Percentiles rank a stretch among this genome's conserved stretches.
Conservation (phyloP, 2,797 vertebrate species). For the Melanotaenia maccullochi region DNA sequence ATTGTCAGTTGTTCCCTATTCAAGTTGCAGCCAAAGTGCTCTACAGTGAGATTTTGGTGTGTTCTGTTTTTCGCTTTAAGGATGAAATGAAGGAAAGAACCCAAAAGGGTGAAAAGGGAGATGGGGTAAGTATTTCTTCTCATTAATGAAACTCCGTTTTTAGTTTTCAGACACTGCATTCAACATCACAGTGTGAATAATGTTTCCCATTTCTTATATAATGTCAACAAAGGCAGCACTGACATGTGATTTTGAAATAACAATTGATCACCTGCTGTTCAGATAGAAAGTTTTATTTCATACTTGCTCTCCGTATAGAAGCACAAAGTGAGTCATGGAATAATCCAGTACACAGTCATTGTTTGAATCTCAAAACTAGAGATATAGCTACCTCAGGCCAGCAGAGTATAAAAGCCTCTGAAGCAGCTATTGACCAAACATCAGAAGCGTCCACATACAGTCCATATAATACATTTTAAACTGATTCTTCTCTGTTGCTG, state of each 20-base stretch:
- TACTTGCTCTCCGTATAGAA: slow-evolving; percentile 23
- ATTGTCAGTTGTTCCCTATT: slow-evolving; percentile 15
- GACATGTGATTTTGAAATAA: slow-evolving; percentile 49
- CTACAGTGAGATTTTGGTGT: slow-evolving; percentile 31
- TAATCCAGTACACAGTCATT: slow-evolving; percentile 32
- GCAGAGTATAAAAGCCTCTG: slow-evolving; percentile 38
- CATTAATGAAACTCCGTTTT: slow-evolving; percentile 21
- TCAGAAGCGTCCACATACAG: slow-evolving; percentile 25
- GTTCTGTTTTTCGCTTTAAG: slow-evolving; percentile 62
- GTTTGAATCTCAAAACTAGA: slow-evolving; percentile 41
- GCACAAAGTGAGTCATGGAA: slow-evolving; percentile 37
- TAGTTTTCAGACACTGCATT: slow-evolving; percentile 28
- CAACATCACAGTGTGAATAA: slow-evolving; percentile 19
- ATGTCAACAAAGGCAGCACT: slow-evolving; percentile 30
- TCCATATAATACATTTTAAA: slow-evolving; percentile 10
- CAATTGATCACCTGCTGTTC: slow-evolving; percentile 51
- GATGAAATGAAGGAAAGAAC: slow-evolving; percentile 69
- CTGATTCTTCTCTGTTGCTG: neutral
- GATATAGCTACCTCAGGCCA: slow-evolving; percentile 29
- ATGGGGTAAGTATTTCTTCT: slow-evolving; percentile 82
- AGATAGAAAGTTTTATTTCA: slow-evolving; percentile 22
- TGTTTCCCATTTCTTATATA: slow-evolving; percentile 19
- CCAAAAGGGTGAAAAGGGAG: slow-evolving; percentile 89
- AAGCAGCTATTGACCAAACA: slow-evolving; percentile 33
- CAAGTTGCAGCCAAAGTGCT: neutral